phyloP scores from a whole-genome alignment of 2,888 invertebrate species.

The Drosophila subquinaria region DNA sequence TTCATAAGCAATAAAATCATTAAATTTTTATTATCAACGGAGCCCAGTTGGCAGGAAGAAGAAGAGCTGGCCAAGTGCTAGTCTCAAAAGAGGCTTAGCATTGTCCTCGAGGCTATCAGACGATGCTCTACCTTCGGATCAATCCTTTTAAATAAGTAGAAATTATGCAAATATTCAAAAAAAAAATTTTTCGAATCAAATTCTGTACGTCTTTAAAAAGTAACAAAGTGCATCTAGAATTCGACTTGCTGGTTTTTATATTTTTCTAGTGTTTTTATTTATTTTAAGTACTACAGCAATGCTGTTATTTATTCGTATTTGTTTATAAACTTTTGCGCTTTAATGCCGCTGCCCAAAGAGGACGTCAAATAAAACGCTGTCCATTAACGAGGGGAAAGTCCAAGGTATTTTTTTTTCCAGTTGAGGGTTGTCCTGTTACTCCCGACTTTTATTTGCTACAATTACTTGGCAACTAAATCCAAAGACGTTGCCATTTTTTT shows the following conservation, averaged over 20 bases:
- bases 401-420: conserved; percentile 5
- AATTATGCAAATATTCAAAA: neutral
- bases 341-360: conserved; percentile 39
- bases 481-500: conserved; percentile 41
- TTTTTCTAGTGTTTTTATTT: neutral
- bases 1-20: conserved; percentile 80
- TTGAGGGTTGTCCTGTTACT: conserved; percentile 29
- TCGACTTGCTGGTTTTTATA: neutral
- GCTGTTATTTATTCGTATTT: conserved; percentile 62
- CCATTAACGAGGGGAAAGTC: conserved; percentile 48
- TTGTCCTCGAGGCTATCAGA: neutral
- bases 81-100: conserved; percentile 46
- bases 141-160: neutral
- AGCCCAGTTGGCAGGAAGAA: conserved; percentile 30
- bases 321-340: conserved; percentile 46
- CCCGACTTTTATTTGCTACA: conserved; percentile 55
- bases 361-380: conserved; percentile 48
- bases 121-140: neutral
- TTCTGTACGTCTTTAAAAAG: too few relatives aligned
- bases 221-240: neutral
- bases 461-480: conserved; percentile 50
- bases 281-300: conserved; percentile 31
- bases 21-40: conserved; percentile 74
- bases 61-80: conserved; percentile 13
- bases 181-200: too few relatives aligned